phyloP scores from a whole-genome alignment of 92 coral and sea anemone genomes.

The Epizoanthus rinbou region DNA sequence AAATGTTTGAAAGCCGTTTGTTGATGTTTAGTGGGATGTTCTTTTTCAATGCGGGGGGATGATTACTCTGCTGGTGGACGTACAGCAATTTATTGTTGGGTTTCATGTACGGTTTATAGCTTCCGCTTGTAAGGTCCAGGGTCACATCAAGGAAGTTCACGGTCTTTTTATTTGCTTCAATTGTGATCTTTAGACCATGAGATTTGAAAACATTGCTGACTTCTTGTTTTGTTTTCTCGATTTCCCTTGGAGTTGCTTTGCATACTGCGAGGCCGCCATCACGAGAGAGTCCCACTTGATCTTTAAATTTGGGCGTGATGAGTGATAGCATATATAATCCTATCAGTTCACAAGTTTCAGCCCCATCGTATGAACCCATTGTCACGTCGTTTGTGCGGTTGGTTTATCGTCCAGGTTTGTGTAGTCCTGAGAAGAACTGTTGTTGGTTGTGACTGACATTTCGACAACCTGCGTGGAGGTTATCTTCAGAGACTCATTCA shows the following conservation, averaged over 20 bases:
- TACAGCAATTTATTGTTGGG: constrained; percentile 6
- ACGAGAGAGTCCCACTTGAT: no score
- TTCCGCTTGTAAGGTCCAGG: constrained; percentile 6
- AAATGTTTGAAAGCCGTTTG: constrained; percentile 12
- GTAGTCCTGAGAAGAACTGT: no score
- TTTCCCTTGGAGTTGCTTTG: constrained; percentile 12
- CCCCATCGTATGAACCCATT: no score
- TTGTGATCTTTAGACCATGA: constrained; percentile 31
- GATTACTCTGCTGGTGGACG: constrained; percentile 15
- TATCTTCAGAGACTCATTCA: no score
- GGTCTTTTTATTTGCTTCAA: no score
- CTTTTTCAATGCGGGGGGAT: constrained; percentile 6
- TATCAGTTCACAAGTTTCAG: no score
- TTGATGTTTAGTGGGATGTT: constrained; percentile 1
- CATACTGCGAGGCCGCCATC: constrained; percentile 25
- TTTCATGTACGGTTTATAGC: constrained; percentile 24
- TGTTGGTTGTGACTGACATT: no score
- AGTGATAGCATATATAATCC: no score
- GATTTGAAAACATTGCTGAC: constrained; percentile 29
- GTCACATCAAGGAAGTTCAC: constrained; percentile 41
- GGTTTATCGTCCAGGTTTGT: no score
- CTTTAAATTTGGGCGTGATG: no score
- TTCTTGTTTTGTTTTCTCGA: constrained; percentile 22
- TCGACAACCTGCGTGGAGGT: no score
- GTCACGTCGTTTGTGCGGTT: no score